These are phyloP conservation scores for Galeruca laticollis DNA, from an alignment of 2,888 invertebrate genomes.

Conservation along the genomic window DNA sequence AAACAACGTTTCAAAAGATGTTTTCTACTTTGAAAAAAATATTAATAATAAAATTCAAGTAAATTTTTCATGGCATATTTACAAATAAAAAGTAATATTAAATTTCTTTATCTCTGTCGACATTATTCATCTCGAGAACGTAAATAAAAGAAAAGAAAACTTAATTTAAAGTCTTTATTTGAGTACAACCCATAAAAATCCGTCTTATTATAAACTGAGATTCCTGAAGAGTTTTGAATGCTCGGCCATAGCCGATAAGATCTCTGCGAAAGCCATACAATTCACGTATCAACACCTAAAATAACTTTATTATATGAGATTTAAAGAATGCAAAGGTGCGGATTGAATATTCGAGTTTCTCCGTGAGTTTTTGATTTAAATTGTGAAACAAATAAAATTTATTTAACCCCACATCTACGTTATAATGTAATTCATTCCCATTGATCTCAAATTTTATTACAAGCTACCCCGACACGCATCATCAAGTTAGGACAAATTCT, in stretches of 20 bases:
- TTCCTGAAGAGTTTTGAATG: slow-evolving; percentile 13
- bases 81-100: too few species aligned
- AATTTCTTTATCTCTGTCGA: too few species aligned
- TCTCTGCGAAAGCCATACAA: slow-evolving; percentile 5
- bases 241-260: not conserved
- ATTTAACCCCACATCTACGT: slow-evolving; percentile 1
- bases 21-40: too few species aligned
- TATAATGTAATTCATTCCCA: slow-evolving; percentile 23
- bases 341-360: too few species aligned
- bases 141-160: slow-evolving; percentile 1
- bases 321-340: too few species aligned
- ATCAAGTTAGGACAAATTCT: slow-evolving; percentile 46
- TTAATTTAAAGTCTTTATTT: slow-evolving; percentile 9
- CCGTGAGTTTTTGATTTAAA: too few species aligned
- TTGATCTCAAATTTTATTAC: slow-evolving; percentile 43
- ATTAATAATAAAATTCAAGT: too few species aligned
- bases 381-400: slow-evolving; percentile 1
- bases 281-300: slow-evolving; percentile 6
- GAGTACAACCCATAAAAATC: not conserved
- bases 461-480: slow-evolving; percentile 46
- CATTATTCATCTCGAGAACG: not conserved
- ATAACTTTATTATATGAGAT: slow-evolving; percentile 9
- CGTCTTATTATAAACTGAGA: not conserved
- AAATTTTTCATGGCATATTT: too few species aligned
- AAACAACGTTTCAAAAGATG: too few species aligned